A percentile compares a stretch with the other conserved stretches of the same genome.
Evolutionary conservation across 1,140 invertebrate genomes (phyloP).

Genomic region (Lethrus apterus): DNA sequence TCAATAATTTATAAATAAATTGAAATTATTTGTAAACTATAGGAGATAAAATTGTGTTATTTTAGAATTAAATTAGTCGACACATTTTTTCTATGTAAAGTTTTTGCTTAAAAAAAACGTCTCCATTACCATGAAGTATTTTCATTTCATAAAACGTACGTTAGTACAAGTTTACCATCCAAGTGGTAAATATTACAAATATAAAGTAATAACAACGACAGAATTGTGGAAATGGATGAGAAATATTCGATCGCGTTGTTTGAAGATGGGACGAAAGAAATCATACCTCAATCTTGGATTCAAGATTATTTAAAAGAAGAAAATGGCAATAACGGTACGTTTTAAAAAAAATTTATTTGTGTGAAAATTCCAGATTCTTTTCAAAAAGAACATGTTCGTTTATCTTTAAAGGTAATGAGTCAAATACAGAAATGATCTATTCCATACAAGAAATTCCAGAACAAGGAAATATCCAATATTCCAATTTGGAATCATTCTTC

Average conservation of each 20-base stretch:
- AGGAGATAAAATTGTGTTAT: too few relatives aligned
- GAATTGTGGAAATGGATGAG: slow-evolving; percentile 4
- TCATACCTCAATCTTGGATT: slow-evolving; percentile 10
- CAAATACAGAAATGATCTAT: neutral
- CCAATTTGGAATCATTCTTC: too few relatives aligned
- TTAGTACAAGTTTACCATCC: slow-evolving; percentile 19
- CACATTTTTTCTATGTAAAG: too few relatives aligned
- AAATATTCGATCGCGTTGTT: slow-evolving; percentile 11
- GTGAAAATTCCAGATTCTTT: neutral
- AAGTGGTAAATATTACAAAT: too few relatives aligned
- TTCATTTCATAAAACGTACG: slow-evolving; percentile 15
- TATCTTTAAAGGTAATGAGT: neutral
- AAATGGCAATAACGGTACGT: neutral
- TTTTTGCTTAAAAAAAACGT: slow-evolving; percentile 5
- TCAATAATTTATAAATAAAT: too few relatives aligned
- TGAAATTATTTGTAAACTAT: too few relatives aligned
- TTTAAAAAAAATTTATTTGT: neutral
- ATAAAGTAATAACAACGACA: too few relatives aligned
- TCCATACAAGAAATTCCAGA: too few relatives aligned
- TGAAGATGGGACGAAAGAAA: slow-evolving; percentile 11
- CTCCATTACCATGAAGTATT: slow-evolving; percentile 12
- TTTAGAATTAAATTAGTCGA: too few relatives aligned
- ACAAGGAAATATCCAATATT: too few relatives aligned
- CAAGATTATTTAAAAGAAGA: slow-evolving; percentile 12
- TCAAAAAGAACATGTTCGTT: neutral